Evolutionary conservation across 2,888 invertebrate genomes (phyloP).

Genomic region (Carabus problematicus): DNA sequence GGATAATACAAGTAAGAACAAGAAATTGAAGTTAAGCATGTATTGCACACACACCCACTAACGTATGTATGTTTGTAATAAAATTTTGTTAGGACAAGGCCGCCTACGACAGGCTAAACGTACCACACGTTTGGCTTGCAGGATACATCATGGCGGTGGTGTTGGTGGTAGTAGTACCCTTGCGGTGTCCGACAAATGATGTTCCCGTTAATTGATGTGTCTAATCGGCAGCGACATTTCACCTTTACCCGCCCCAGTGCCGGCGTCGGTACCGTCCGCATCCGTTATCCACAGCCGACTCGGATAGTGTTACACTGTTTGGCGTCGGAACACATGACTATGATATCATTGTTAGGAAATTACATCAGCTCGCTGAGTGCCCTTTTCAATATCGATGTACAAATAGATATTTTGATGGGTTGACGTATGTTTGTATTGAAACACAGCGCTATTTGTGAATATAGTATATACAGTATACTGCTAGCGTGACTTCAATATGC

Average conservation of each 20-base stretch:
- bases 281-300: conserved; percentile 15
- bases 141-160: too few relatives aligned
- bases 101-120: too few relatives aligned
- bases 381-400: conserved; percentile 12
- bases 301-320: too few relatives aligned
- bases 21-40: too few relatives aligned
- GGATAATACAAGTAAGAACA: too few relatives aligned
- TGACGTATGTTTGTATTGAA: neutral
- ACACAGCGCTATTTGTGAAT: neutral
- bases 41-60: too few relatives aligned
- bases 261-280: conserved; percentile 37
- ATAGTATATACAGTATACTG: conserved; percentile 1
- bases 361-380: conserved; percentile 2
- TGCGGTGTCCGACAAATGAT: conserved; percentile 46
- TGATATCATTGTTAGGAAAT: neutral
- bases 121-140: too few relatives aligned
- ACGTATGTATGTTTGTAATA: too few relatives aligned
- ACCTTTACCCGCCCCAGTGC: conserved; percentile 38
- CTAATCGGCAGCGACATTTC: conserved; percentile 49
- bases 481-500: neutral
- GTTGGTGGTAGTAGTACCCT: too few relatives aligned
- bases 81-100: too few relatives aligned
- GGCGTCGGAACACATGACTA: too few relatives aligned
- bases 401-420: too few relatives aligned
- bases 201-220: conserved; percentile 48